phyloP scores from a whole-genome alignment of 2,113 vertebrate species.

The Galemys pyrenaicus region DNA sequence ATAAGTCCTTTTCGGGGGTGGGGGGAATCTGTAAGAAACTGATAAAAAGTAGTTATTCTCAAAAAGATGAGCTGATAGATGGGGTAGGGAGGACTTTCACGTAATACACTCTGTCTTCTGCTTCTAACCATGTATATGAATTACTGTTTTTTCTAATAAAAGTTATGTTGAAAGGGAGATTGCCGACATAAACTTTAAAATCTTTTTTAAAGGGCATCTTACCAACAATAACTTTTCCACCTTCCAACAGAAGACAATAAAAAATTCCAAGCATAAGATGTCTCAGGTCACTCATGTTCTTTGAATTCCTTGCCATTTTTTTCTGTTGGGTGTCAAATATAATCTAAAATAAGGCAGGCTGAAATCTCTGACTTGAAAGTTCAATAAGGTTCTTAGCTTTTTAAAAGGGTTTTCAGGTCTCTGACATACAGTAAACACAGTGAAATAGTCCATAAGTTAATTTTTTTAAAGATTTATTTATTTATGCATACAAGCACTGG shows the following conservation, averaged over 20 bases:
- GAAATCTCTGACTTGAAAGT: slow-evolving; percentile 22
- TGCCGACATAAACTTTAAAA: not conserved
- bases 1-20: not conserved
- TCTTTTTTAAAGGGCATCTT: not conserved
- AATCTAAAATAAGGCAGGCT: not conserved
- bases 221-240: not conserved
- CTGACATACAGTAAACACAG: not conserved
- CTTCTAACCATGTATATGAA: not conserved
- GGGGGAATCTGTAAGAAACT: not conserved
- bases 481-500: too few relatives aligned
- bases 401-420: not conserved
- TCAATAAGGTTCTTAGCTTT: slow-evolving; percentile 23
- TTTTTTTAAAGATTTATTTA: too few relatives aligned
- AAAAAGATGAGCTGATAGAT: not conserved
- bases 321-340: not conserved
- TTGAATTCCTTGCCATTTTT: not conserved
- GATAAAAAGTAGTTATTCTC: not conserved
- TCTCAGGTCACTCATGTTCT: not conserved
- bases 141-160: not conserved
- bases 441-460: not conserved
- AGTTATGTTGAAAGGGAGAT: not conserved
- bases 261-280: not conserved
- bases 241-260: slow-evolving; percentile 6
- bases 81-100: not conserved
- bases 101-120: not conserved